phyloP scores from a whole-genome alignment of 2,888 invertebrate species.

The Drosophila phalerata region DNA sequence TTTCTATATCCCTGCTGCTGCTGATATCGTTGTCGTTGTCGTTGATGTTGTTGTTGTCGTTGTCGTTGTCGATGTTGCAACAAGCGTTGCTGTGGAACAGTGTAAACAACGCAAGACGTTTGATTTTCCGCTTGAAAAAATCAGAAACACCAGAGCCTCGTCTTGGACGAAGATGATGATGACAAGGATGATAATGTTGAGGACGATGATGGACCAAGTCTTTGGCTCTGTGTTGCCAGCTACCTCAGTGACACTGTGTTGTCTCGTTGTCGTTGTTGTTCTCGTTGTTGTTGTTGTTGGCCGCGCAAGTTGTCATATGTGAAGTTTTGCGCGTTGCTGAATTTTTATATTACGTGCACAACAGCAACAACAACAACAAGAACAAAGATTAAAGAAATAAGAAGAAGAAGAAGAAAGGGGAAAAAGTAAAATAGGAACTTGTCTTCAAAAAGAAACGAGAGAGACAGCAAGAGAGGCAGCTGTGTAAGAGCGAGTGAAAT shows the following conservation, averaged over 20 bases:
- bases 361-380: conserved; percentile 37
- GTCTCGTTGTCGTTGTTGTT: conserved; percentile 14
- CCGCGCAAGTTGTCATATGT: conserved; percentile 72
- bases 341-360: conserved; percentile 70
- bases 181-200: conserved; percentile 10
- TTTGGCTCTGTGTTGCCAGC: conserved; percentile 14
- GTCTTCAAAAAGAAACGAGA: conserved; percentile 68
- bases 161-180: conserved; percentile 45
- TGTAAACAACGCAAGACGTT: conserved; percentile 66
- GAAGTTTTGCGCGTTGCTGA: conserved; percentile 79
- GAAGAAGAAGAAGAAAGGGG: conserved; percentile 11
- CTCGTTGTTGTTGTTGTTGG: conserved; percentile 50
- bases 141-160: conserved; percentile 69
- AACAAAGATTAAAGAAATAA: conserved; percentile 39
- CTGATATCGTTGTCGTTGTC: not conserved
- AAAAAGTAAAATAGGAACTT: conserved; percentile 40
- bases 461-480: conserved; percentile 29
- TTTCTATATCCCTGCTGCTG: not conserved
- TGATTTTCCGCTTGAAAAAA: conserved; percentile 81
- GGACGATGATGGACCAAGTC: conserved; percentile 44
- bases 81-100: conserved; percentile 33
- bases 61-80: not conserved
- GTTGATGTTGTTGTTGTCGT: not conserved
- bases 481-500: conserved; percentile 13
- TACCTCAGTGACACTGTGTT: conserved; percentile 28